Evolutionary conservation across 2,888 invertebrate genomes (phyloP), one percentile per base, ranked within the genome.

Genomic region (Pollenia angustigena): DNA sequence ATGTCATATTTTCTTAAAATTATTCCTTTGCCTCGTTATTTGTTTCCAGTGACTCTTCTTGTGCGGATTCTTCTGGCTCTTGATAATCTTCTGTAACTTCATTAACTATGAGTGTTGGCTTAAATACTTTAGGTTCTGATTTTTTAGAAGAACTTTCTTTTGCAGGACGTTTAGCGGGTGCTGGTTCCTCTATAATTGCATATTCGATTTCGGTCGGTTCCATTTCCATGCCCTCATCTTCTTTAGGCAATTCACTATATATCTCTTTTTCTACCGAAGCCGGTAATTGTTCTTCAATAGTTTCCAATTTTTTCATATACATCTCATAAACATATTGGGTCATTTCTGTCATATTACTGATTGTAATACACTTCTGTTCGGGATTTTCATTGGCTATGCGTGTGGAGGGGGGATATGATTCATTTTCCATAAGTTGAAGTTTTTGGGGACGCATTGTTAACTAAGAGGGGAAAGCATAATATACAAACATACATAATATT

Each of bases 291-390:
- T 90, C 91, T 88, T 96, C 95, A 89, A 96, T 92, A 56, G 94
- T 94, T 81, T 96, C 95, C 75, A 97, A 95, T 91, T 96, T 95
- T 74, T 96, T 95, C 91, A 97, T 95, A 92, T 99, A 99, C 94
- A 98, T 96, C 90, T 98, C 97, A 93, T 97, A 98, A 0, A 99
- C 99, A 94, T 97, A 98, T 91, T 97, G 96, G 0, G 98, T 98
- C 97, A 99, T 98, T 91, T 98, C 97, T 1, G 97, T 96, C 97
- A 99, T 99, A 93, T 90, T 90, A 10, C 88, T 87, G 93, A 94
- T 89, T 4, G 88, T 88, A 4, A 91, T 90, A 1, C 94, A 46
- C 1, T 80, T 62, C 0, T 85, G 93, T 48, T 92, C 91, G 32
- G 94, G 92, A 0, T 85, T 69, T 0, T 93, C 91, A 60, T 92